Percentiles rank a stretch among this genome's conserved stretches.
Evolutionary conservation across 1,140 invertebrate species (phyloP).

Genomic region (Papilio aristodemus): DNA sequence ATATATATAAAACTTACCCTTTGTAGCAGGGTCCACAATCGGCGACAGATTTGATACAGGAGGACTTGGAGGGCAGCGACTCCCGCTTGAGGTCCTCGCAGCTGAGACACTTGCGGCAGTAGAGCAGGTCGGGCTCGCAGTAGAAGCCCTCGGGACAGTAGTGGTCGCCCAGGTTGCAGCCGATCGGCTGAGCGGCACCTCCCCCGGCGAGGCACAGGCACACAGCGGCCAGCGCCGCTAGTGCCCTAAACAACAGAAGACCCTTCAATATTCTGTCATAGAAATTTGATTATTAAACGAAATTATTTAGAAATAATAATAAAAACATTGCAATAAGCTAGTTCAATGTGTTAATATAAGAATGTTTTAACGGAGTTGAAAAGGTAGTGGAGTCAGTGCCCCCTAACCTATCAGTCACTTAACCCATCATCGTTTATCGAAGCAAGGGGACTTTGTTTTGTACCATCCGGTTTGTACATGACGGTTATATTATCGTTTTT

Average conservation of each 20-base stretch:
- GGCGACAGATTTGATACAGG: constrained; percentile 54
- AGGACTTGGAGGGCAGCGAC: constrained; percentile 28
- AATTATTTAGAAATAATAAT: too few relatives aligned
- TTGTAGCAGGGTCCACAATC: constrained; percentile 58
- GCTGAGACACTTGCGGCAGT: constrained; percentile 56
- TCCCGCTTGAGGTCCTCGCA: constrained; percentile 55
- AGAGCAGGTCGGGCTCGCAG: constrained; percentile 47
- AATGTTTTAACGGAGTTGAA: constrained; percentile 3
- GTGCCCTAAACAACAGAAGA: constrained; percentile 41
- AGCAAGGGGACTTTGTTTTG: too few relatives aligned
- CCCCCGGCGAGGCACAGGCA: constrained; percentile 28
- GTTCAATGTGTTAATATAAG: too few relatives aligned
- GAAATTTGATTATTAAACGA: too few relatives aligned
- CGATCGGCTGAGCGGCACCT: constrained; percentile 40
- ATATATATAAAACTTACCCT: constrained; percentile 48
- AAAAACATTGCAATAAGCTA: too few relatives aligned
- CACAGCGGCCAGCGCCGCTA: constrained; percentile 41
- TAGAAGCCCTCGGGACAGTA: constrained; percentile 53
- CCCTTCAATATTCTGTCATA: neutral
- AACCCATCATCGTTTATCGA: too few relatives aligned
- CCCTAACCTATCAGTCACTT: too few relatives aligned
- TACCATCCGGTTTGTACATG: too few relatives aligned
- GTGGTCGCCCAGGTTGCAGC: constrained; percentile 43
- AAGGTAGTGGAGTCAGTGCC: too few relatives aligned
- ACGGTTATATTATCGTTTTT: too few relatives aligned